These are phyloP conservation scores for Amphipyra berbera DNA, from an alignment of 2,888 invertebrate species.

Conservation along the genomic window DNA sequence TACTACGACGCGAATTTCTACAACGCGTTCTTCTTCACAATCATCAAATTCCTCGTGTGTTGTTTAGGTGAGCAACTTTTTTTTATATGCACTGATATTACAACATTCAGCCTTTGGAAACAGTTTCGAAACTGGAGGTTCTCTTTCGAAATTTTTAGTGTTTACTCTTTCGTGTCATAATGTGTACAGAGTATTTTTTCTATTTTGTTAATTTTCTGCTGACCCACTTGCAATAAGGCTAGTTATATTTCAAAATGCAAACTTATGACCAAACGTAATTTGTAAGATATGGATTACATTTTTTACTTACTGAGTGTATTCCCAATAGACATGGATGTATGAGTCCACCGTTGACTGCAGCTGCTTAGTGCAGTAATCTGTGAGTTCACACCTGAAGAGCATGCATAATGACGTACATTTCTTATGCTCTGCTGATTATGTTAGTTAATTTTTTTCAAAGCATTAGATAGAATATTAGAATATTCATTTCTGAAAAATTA, in stretches of 20 bases:
- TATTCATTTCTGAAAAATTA: too few relatives aligned
- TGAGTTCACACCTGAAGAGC: too few relatives aligned
- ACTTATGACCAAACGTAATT: neutral
- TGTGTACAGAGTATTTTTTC: slow-evolving; percentile 36
- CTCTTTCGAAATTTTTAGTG: slow-evolving; percentile 58
- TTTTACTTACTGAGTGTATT: neutral
- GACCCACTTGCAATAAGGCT: slow-evolving; percentile 5
- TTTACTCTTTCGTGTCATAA: slow-evolving; percentile 53
- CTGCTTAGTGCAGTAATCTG: too few relatives aligned
- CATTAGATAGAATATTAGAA: too few relatives aligned
- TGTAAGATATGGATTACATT: neutral
- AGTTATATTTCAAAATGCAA: neutral
- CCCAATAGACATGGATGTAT: too few relatives aligned
- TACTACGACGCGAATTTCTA: slow-evolving; percentile 90
- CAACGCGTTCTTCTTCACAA: slow-evolving; percentile 90
- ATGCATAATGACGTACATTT: too few relatives aligned
- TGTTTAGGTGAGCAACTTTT: slow-evolving; percentile 89
- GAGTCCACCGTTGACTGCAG: too few relatives aligned
- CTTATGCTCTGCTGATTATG: too few relatives aligned
- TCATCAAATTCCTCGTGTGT: slow-evolving; percentile 91
- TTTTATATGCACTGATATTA: slow-evolving; percentile 40
- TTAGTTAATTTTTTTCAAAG: too few relatives aligned
- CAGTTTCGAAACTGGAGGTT: slow-evolving; percentile 59
- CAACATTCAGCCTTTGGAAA: slow-evolving; percentile 63
- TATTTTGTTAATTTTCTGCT: slow-evolving; percentile 25